phyloP scores from a whole-genome alignment of 2,113 vertebrate species.

The Eulacestoma nigropectus region DNA sequence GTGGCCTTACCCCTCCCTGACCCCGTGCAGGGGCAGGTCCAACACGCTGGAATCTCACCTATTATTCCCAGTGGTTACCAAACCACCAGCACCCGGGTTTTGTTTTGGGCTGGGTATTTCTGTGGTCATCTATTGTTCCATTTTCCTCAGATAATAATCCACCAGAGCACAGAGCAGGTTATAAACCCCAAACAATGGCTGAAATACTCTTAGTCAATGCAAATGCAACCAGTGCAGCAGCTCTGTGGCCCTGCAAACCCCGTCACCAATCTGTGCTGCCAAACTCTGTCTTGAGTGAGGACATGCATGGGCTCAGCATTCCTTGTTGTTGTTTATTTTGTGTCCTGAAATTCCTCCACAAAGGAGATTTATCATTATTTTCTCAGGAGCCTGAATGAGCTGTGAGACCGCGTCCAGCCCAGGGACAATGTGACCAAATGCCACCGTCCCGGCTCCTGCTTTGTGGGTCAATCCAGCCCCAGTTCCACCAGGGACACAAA shows the following conservation, averaged over 20 bases:
- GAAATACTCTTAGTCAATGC: constrained; percentile 19
- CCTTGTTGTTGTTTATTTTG: neutral
- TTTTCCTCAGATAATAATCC: neutral
- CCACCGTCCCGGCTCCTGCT: neutral
- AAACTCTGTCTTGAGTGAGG: neutral
- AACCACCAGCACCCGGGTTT: neutral
- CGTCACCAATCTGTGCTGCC: neutral
- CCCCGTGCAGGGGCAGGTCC: neutral
- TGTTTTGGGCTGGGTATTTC: neutral
- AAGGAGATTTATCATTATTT: neutral
- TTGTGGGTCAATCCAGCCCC: neutral
- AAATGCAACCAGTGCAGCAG: neutral
- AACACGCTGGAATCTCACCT: neutral
- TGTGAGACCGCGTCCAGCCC: neutral
- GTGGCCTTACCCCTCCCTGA: neutral
- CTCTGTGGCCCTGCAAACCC: neutral
- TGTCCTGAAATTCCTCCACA: neutral
- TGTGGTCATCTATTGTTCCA: neutral
- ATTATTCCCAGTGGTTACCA: neutral
- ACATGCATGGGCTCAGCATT: neutral
- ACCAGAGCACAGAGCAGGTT: neutral
- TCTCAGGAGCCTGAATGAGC: neutral
- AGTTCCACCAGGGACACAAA: neutral
- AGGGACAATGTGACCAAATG: neutral
- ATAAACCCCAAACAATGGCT: constrained; percentile 5